These are phyloP conservation scores for Hemibagrus wyckioides DNA, from an alignment of 2,113 vertebrate genomes.

Conservation along the genomic window DNA sequence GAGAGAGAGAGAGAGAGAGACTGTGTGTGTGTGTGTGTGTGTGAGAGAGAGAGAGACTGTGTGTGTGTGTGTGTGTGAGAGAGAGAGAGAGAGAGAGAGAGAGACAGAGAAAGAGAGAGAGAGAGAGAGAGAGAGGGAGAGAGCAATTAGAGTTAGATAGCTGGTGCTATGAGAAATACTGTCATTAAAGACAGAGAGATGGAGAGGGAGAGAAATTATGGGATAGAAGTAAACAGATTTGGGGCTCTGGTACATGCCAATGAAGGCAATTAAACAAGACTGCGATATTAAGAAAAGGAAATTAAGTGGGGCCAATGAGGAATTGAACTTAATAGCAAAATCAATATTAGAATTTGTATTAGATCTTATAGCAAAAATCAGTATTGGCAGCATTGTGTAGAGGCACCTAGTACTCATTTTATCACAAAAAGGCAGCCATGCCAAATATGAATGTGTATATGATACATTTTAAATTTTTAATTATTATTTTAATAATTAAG, in stretches of 20 bases:
- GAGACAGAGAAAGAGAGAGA: constrained; percentile 31
- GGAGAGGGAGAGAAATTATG: constrained; percentile 18
- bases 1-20: not conserved
- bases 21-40: not conserved
- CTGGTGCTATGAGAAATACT: constrained; percentile 36
- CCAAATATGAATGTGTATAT: not conserved
- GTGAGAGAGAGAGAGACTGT: not conserved
- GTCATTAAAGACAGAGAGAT: constrained; percentile 30
- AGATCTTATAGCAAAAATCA: not conserved
- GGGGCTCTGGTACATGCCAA: not conserved
- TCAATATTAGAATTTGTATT: too few species aligned
- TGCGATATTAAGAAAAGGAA: constrained; percentile 1
- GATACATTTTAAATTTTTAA: not conserved
- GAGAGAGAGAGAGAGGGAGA: not conserved
- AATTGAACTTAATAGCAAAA: not conserved
- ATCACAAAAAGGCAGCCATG: not conserved
- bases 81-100: constrained; percentile 29
- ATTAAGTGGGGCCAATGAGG: not conserved
- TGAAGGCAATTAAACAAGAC: constrained; percentile 10
- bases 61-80: constrained; percentile 25
- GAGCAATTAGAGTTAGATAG: constrained; percentile 23
- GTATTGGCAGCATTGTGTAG: not conserved
- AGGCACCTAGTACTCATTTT: not conserved
- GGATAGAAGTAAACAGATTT: constrained; percentile 15
- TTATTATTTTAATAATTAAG: not conserved